A percentile compares a stretch with the other conserved stretches of the same genome.
Evolutionary conservation across 2,113 vertebrate genomes (phyloP).

Genomic region (Peromyscus polionotus): DNA sequence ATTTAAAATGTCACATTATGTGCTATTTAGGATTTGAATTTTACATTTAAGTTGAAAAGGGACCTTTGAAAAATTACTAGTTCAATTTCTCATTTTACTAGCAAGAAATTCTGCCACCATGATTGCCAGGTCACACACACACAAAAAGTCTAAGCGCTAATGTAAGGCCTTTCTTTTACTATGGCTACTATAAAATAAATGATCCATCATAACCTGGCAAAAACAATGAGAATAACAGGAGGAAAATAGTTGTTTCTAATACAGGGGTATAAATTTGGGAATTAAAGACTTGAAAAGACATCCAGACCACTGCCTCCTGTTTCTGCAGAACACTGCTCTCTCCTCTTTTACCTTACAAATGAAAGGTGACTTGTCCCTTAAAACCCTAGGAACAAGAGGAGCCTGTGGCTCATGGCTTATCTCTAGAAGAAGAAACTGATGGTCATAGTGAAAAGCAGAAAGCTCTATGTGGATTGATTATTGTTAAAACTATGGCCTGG

Average conservation of each 20-base stretch:
- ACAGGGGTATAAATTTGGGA: background rate
- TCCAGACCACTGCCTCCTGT: background rate
- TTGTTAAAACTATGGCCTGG: background rate
- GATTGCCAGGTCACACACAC: background rate
- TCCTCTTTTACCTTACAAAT: background rate
- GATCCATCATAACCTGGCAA: background rate
- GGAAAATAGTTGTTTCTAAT: background rate
- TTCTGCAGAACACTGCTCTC: background rate
- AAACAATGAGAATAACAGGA: background rate
- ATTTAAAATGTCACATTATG: background rate
- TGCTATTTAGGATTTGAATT: background rate
- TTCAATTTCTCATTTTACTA: constrained; percentile 15
- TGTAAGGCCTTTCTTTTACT: background rate
- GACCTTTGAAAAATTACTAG: background rate
- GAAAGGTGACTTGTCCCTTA: background rate
- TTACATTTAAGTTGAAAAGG: constrained; percentile 25
- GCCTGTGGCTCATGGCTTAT: background rate
- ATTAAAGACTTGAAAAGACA: background rate
- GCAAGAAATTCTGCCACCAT: background rate
- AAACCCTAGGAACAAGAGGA: background rate
- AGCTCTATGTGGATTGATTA: background rate
- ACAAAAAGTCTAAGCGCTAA: background rate
- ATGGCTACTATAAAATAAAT: background rate
- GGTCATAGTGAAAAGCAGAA: background rate
- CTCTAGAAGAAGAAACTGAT: background rate